phyloP scores from a whole-genome alignment of 1,140 invertebrate genomes.

The Ostrea denselamellosa region DNA sequence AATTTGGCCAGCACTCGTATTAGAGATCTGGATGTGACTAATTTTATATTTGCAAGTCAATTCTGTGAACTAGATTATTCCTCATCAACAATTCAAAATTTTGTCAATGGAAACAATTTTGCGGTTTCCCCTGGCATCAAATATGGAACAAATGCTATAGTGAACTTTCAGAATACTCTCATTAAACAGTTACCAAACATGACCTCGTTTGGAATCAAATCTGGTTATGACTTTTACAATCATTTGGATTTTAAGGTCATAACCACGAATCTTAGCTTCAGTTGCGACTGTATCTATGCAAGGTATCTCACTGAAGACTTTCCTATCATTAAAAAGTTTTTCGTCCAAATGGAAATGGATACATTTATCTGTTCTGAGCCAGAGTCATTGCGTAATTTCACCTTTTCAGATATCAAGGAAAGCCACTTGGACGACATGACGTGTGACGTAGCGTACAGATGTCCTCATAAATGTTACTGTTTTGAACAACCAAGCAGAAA shows the following conservation, averaged over 20 bases:
- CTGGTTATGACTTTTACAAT: not conserved
- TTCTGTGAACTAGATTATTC: not conserved
- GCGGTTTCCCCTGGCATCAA: not conserved
- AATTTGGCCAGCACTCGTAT: not conserved
- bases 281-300: not conserved
- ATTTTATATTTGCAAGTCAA: not conserved
- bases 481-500: not conserved
- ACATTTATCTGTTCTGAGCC: not conserved
- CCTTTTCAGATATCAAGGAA: not conserved
- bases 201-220: not conserved
- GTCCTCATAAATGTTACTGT: not conserved
- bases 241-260: not conserved
- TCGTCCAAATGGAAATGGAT: not conserved
- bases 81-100: not conserved
- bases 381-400: conserved; percentile 4
- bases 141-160: not conserved
- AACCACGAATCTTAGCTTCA: not conserved
- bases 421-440: not conserved
- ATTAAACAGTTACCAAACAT: not conserved
- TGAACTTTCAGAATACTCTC: not conserved
- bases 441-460: not conserved
- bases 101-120: not conserved
- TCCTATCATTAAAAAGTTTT: not conserved
- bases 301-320: not conserved
- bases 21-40: not conserved